phyloP scores from a whole-genome alignment of 2,888 invertebrate species.

The Heliothis peltigera region DNA sequence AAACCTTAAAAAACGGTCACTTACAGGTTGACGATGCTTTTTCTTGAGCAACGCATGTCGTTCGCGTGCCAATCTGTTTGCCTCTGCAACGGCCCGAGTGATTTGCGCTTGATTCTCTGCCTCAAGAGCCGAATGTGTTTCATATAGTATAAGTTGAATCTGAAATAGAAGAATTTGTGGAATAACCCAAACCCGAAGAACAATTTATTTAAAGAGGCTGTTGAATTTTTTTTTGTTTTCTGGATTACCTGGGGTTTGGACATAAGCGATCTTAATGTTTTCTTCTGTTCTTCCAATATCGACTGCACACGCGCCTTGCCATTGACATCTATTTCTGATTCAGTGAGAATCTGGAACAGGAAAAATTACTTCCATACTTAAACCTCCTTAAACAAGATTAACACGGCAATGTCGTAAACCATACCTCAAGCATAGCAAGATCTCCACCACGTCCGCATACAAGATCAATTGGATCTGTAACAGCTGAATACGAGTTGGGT shows the following conservation, averaged over 20 bases:
- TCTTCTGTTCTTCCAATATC: slow-evolving; percentile 94
- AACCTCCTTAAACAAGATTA: background rate
- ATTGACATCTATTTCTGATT: slow-evolving; percentile 91
- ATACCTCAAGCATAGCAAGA: slow-evolving; percentile 92
- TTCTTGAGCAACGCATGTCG: slow-evolving; percentile 90
- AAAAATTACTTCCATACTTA: background rate
- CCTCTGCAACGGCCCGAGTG: slow-evolving; percentile 91
- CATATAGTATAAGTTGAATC: slow-evolving; percentile 95
- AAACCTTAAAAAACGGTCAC: slow-evolving; percentile 24
- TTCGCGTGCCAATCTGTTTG: slow-evolving; percentile 92
- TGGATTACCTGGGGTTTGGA: slow-evolving; percentile 92
- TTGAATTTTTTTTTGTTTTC: background rate
- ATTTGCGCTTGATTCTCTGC: slow-evolving; percentile 94
- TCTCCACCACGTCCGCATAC: slow-evolving; percentile 95
- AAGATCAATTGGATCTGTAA: slow-evolving; percentile 94
- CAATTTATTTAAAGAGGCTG: background rate
- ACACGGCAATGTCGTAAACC: background rate
- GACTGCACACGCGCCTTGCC: slow-evolving; percentile 91
- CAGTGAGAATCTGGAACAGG: slow-evolving; percentile 89
- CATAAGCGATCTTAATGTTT: slow-evolving; percentile 93
- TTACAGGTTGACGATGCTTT: slow-evolving; percentile 73
- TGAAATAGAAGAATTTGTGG: slow-evolving; percentile 65
- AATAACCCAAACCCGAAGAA: background rate
- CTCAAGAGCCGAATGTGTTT: slow-evolving; percentile 94
- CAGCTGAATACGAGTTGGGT: slow-evolving; percentile 95